A percentile compares a stretch with the other conserved stretches of the same genome.
phyloP scores from a whole-genome alignment of 1,140 invertebrate species.

The roundworm (Caenorhabditis elegans) region DNA sequence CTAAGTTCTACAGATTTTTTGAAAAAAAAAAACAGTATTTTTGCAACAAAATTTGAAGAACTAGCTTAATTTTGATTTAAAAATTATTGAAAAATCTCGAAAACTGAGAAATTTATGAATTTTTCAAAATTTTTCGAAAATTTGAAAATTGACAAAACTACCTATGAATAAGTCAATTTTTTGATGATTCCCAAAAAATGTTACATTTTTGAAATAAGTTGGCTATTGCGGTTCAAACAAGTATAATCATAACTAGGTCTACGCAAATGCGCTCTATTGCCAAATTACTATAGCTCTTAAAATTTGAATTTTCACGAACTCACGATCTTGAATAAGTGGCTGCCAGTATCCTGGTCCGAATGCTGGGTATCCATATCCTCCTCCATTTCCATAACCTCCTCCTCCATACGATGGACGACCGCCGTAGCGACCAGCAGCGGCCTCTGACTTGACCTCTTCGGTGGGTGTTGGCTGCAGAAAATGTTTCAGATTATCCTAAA shows the following conservation, averaged over 20 bases:
- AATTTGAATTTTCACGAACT: background rate
- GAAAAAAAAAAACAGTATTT: too few species aligned
- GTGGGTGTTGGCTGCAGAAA: background rate
- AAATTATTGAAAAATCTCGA: too few species aligned
- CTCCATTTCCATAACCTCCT: background rate
- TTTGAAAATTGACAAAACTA: too few species aligned
- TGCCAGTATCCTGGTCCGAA: background rate
- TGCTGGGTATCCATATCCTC: background rate
- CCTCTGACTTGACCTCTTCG: background rate
- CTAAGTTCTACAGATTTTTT: too few species aligned
- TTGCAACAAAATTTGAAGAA: too few species aligned
- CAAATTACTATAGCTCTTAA: background rate
- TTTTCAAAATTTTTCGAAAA: too few species aligned
- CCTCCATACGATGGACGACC: background rate
- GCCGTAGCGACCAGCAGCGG: background rate
- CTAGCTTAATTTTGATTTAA: too few species aligned
- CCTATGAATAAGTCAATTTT: too few species aligned
- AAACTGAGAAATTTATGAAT: too few species aligned
- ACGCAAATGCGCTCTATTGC: too few species aligned
- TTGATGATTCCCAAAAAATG: background rate
- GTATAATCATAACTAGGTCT: background rate
- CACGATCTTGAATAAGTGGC: conserved; percentile 13
- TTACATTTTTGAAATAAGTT: background rate
- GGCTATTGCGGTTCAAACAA: background rate
- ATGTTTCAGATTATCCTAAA: background rate